phyloP scores from a whole-genome alignment of 2,113 vertebrate species.

The Aix galericulata region DNA sequence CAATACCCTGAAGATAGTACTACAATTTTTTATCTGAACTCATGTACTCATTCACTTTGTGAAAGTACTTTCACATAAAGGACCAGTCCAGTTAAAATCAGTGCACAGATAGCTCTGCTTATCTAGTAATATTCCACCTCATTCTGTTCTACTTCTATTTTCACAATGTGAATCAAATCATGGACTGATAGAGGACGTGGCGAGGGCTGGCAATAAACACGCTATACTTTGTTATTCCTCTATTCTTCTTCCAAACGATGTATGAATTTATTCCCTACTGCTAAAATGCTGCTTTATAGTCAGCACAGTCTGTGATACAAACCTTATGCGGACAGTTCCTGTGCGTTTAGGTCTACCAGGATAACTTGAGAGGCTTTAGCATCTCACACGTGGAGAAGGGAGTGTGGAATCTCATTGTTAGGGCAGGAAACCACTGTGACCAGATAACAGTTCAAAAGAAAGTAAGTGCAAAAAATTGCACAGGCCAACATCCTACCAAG shows the following conservation, averaged over 20 bases:
- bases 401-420: not conserved
- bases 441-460: not conserved
- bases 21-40: not conserved
- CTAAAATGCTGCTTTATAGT: not conserved
- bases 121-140: not conserved
- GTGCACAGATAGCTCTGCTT: not conserved
- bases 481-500: not conserved
- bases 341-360: not conserved
- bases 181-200: not conserved
- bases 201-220: not conserved
- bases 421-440: not conserved
- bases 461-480: not conserved
- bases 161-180: not conserved
- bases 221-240: not conserved
- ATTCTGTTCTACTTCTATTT: not conserved
- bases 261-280: not conserved
- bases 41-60: not conserved
- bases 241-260: not conserved
- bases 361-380: not conserved
- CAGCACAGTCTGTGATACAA: not conserved
- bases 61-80: not conserved
- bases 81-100: not conserved
- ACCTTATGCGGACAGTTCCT: not conserved
- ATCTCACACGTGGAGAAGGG: not conserved
- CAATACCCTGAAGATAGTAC: not conserved